Conservation (phyloP, 2,888 invertebrate species). For the Parnassius apollo region DNA sequence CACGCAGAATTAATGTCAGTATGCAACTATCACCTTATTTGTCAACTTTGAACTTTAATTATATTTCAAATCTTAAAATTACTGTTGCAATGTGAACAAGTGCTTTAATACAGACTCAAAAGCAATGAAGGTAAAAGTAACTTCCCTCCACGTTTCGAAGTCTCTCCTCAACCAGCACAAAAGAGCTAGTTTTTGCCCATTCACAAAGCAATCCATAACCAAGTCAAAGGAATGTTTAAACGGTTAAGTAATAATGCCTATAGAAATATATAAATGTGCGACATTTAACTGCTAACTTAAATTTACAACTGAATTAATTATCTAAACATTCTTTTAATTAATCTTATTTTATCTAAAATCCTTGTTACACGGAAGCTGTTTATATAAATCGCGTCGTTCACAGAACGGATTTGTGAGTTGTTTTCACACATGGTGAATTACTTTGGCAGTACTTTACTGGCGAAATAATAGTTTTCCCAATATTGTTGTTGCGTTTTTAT, state of each 20-base stretch:
- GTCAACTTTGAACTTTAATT: conserved; percentile 75
- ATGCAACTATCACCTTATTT: conserved; percentile 74
- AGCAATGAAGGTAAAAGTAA: conserved; percentile 16
- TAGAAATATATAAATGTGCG: conserved; percentile 74
- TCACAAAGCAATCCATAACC: conserved; percentile 68
- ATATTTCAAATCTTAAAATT: conserved; percentile 74
- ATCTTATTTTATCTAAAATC: conserved; percentile 73
- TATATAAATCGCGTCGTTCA: conserved; percentile 72
- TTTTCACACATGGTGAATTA: conserved; percentile 73
- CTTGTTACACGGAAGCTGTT: conserved; percentile 75
- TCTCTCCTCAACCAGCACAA: conserved; percentile 29
- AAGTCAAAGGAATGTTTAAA: conserved; percentile 79
- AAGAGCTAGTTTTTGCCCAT: conserved; percentile 30
- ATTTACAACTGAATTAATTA: conserved; percentile 79
- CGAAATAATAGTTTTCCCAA: conserved; percentile 49
- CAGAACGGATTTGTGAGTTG: conserved; percentile 76
- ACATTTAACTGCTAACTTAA: conserved; percentile 79
- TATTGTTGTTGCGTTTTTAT: conserved; percentile 46
- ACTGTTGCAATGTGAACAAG: conserved; percentile 62
- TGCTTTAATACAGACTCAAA: conserved; percentile 2
- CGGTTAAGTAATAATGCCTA: conserved; percentile 81
- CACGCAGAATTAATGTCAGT: conserved; percentile 71
- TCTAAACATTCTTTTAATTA: conserved; percentile 68
- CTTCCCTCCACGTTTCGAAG: conserved; percentile 27
- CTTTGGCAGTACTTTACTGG: conserved; percentile 79